These are phyloP conservation scores for Sorex fumeus DNA, from an alignment of 2,113 vertebrate genomes.

Conservation along the genomic window DNA sequence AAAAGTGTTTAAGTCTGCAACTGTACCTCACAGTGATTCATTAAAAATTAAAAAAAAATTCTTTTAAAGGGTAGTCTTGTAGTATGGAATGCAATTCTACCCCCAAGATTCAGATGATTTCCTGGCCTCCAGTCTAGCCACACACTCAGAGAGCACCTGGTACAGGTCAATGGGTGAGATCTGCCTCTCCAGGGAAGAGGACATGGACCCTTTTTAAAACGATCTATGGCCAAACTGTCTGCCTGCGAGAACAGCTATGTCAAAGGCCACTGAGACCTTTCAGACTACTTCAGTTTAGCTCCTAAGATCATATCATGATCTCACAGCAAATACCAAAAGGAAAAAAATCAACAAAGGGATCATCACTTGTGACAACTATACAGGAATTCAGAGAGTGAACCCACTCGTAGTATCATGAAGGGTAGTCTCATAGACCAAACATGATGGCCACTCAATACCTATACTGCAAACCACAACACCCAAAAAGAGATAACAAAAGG, in stretches of 20 bases:
- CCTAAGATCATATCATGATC: neutral
- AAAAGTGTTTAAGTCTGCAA: no score
- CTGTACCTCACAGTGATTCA: no score
- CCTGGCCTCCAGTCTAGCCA: neutral
- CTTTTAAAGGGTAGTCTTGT: neutral
- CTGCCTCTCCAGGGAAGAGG: neutral
- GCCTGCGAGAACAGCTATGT: neutral
- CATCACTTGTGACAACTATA: neutral
- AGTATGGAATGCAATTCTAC: neutral
- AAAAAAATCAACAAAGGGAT: neutral
- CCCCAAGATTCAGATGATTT: neutral
- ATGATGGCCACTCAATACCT: no score
- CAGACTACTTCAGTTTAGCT: neutral
- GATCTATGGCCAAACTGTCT: neutral
- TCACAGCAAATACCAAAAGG: neutral
- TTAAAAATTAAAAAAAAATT: no score
- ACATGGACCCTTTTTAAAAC: neutral
- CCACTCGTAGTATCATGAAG: neutral
- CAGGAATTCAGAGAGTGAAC: neutral
- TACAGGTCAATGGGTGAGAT: neutral
- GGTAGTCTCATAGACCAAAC: no score
- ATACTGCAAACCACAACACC: no score
- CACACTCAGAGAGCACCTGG: neutral
- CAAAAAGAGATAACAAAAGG: no score
- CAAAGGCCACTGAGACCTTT: neutral